phyloP scores from a whole-genome alignment of 92 coral and sea anemone species.

The Phenganax stokvisi region DNA sequence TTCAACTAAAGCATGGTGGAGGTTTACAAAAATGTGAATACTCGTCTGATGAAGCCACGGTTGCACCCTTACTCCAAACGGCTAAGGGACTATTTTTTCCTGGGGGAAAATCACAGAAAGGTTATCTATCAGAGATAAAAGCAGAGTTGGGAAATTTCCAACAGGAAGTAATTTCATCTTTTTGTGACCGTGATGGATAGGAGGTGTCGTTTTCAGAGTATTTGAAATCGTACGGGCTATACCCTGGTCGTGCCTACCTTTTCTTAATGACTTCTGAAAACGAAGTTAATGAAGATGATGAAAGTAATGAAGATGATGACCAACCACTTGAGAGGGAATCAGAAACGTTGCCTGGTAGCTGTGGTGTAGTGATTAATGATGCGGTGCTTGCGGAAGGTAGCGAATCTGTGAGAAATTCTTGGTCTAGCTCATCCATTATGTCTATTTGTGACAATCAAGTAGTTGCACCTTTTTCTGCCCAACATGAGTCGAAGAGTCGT shows the following conservation, averaged over 20 bases:
- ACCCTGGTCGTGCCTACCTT: slow-evolving; percentile 11
- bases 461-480: too few species aligned
- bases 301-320: background rate
- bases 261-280: slow-evolving; percentile 24
- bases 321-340: background rate
- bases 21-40: slow-evolving; percentile 22
- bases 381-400: too few species aligned
- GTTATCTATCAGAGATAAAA: slow-evolving; percentile 2
- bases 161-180: slow-evolving; percentile 19
- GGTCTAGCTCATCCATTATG: too few species aligned
- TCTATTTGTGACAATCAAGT: too few species aligned
- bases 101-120: slow-evolving; percentile 29
- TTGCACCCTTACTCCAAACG: background rate
- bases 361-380: background rate
- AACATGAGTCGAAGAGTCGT: background rate
- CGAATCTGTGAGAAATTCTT: too few species aligned
- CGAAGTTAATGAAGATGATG: background rate
- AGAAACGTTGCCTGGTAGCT: background rate
- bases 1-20: slow-evolving; percentile 29
- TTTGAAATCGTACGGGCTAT: slow-evolving; percentile 15
- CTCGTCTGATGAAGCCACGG: slow-evolving; percentile 21
- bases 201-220: slow-evolving; percentile 22
- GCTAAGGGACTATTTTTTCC: slow-evolving; percentile 33
- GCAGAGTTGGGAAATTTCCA: slow-evolving; percentile 33
- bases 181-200: slow-evolving; percentile 8